These are phyloP conservation scores for Genyomyrus donnyi DNA, from an alignment of 2,113 vertebrate species.

Conservation along the genomic window DNA sequence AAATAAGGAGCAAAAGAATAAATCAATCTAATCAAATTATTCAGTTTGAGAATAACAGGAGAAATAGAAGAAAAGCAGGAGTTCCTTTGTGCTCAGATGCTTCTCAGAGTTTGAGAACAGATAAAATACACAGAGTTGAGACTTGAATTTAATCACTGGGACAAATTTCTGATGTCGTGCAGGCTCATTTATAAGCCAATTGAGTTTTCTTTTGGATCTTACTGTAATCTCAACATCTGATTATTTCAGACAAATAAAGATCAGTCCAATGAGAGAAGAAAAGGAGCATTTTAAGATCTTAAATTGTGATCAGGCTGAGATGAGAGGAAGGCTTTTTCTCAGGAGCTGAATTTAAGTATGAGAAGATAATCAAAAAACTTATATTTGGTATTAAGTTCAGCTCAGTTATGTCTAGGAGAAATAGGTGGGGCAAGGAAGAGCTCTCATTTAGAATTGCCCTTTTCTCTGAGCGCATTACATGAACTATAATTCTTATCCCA, in stretches of 20 bases:
- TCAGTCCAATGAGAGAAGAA: neutral
- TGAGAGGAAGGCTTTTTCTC: neutral
- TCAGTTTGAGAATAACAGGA: neutral
- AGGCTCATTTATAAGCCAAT: too few relatives aligned
- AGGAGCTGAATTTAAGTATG: neutral
- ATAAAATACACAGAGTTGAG: too few relatives aligned
- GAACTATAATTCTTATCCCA: neutral
- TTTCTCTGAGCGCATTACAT: neutral
- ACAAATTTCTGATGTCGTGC: too few relatives aligned
- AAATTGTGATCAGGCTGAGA: neutral
- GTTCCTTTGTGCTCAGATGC: neutral
- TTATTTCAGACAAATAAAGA: neutral
- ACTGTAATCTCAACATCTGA: neutral
- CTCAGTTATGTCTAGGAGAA: neutral
- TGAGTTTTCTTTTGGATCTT: too few relatives aligned
- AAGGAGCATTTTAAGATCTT: neutral
- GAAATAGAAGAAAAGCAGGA: neutral
- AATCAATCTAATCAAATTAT: neutral
- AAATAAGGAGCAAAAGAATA: neutral
- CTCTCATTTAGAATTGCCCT: neutral
- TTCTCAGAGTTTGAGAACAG: too few relatives aligned
- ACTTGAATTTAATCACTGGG: too few relatives aligned
- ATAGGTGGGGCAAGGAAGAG: neutral
- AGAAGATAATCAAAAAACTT: neutral
- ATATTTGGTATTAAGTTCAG: neutral